Percentiles rank a stretch among this genome's conserved stretches.
phyloP scores from a whole-genome alignment of 2,113 vertebrate genomes.

The Laterallus jamaicensis region DNA sequence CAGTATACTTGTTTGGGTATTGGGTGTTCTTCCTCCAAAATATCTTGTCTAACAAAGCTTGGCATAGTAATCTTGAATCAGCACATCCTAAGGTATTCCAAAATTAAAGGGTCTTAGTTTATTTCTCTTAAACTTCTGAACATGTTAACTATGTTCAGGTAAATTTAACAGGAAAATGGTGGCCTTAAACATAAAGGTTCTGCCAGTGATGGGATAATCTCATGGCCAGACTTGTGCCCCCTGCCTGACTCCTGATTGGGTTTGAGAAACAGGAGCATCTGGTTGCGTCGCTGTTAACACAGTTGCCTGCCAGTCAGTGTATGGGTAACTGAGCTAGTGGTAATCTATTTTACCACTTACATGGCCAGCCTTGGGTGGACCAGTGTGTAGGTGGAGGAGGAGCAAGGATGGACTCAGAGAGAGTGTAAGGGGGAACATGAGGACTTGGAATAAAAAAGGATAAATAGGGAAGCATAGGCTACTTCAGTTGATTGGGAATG shows the following conservation, averaged over 20 bases:
- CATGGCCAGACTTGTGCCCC: neutral
- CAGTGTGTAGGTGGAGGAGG: neutral
- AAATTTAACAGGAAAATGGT: neutral
- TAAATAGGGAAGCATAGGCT: neutral
- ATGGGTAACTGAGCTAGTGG: fast-evolving
- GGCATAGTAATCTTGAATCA: neutral
- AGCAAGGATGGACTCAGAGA: fast-evolving
- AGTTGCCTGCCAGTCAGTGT: fast-evolving
- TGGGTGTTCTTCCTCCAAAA: neutral
- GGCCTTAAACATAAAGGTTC: neutral
- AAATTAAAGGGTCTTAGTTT: neutral
- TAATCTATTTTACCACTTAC: fast-evolving
- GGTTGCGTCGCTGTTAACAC: fast-evolving
- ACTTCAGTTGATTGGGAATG: neutral
- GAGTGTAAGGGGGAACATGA: fast-evolving
- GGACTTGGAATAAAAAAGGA: neutral
- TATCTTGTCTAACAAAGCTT: neutral
- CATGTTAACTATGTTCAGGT: neutral
- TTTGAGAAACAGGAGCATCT: neutral
- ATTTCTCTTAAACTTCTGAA: neutral
- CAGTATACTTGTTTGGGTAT: neutral
- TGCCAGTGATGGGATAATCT: neutral
- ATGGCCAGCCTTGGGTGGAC: fast-evolving
- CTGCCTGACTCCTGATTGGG: fast-evolving
- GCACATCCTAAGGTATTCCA: neutral